Evolutionary conservation across 2,888 invertebrate genomes (phyloP).

Genomic region (Chloromyia formosa): DNA sequence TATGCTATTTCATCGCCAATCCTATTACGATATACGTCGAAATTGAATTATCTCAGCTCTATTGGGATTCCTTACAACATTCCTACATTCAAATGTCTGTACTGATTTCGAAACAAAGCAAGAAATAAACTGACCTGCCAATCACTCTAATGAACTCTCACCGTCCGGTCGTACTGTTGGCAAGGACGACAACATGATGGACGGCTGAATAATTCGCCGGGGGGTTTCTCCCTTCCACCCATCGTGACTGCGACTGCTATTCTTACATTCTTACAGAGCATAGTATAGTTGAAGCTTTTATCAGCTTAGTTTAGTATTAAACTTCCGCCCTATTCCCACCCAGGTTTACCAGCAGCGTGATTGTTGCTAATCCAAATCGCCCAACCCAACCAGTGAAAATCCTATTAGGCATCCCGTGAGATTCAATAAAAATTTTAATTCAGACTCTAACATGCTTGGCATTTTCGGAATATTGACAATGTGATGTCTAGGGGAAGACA

Average conservation of each 20-base stretch:
- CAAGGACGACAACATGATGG: neutral
- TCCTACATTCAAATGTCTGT: too few species aligned
- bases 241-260: neutral
- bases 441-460: neutral
- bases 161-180: neutral
- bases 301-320: neutral
- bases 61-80: too few species aligned
- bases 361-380: neutral
- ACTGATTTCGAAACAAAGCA: too few species aligned
- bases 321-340: neutral
- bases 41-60: too few species aligned
- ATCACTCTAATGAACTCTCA: neutral
- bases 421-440: neutral
- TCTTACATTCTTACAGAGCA: too few species aligned
- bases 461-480: neutral
- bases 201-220: neutral
- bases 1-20: too few species aligned
- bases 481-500: neutral
- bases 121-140: neutral
- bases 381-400: neutral
- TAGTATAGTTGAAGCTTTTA: neutral
- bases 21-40: too few species aligned
- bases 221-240: neutral
- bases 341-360: neutral
- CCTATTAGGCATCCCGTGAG: neutral